Conservation (phyloP, 2,888 invertebrate genomes). For the Eumerus sabulonum region DNA sequence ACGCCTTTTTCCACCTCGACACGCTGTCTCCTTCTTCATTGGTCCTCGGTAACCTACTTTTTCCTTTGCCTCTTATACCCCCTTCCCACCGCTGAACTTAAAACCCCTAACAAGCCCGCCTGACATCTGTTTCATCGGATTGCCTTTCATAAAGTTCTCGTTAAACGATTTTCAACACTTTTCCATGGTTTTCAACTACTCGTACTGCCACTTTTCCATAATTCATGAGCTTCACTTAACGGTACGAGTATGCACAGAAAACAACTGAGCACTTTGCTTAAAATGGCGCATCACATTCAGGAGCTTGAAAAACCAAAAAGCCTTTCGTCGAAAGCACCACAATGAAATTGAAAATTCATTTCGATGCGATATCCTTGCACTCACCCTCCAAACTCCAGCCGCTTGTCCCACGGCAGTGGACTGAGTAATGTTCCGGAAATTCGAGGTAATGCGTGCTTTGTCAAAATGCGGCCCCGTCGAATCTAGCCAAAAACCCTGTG, state of each 20-base stretch:
- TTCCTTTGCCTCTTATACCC: neutral
- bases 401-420: neutral
- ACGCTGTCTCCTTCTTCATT: neutral
- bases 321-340: slow-evolving; percentile 15
- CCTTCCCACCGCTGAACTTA: slow-evolving; percentile 23
- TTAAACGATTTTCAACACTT: slow-evolving; percentile 30
- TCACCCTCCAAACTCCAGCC: neutral
- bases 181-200: too few relatives aligned
- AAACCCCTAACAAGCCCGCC: slow-evolving; percentile 12
- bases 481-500: neutral
- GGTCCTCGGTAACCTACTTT: slow-evolving; percentile 29
- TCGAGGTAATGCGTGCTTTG: slow-evolving; percentile 23
- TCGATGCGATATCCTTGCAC: slow-evolving; percentile 8
- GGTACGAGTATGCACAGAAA: slow-evolving; percentile 1
- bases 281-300: slow-evolving; percentile 31
- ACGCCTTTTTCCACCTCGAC: slow-evolving; percentile 5
- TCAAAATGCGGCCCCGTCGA: slow-evolving; percentile 13
- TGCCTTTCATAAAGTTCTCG: slow-evolving; percentile 31
- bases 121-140: slow-evolving; percentile 17
- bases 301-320: slow-evolving; percentile 15
- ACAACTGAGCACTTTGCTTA: slow-evolving; percentile 23
- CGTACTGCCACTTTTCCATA: slow-evolving; percentile 21
- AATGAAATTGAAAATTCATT: slow-evolving; percentile 37
- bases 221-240: slow-evolving; percentile 48
- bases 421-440: slow-evolving; percentile 26